These are phyloP conservation scores for Chaetodon trifascialis DNA, from an alignment of 2,113 vertebrate genomes.

Conservation along the genomic window DNA sequence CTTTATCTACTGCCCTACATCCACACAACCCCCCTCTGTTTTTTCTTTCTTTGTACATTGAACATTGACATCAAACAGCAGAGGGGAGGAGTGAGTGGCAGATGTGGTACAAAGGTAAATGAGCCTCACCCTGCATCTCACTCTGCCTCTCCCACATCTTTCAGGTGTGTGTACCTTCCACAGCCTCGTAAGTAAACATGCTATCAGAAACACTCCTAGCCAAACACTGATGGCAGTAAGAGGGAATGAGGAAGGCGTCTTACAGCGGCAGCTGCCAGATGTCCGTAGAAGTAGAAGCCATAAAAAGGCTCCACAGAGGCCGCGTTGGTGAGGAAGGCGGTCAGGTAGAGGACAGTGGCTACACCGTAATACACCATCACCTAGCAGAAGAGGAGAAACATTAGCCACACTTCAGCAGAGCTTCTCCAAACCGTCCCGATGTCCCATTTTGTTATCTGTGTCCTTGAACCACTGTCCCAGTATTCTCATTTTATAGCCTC, in stretches of 20 bases:
- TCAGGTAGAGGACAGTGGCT: constrained; percentile 87
- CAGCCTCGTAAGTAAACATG: constrained; percentile 11
- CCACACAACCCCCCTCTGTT: background rate
- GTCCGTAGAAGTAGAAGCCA: constrained; percentile 72
- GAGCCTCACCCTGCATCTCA: background rate
- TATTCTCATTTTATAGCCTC: background rate
- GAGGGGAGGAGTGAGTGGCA: background rate
- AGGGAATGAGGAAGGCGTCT: constrained; percentile 67
- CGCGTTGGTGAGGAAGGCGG: constrained; percentile 87
- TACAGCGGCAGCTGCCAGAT: constrained; percentile 87
- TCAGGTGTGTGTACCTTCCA: background rate
- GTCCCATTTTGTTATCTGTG: background rate
- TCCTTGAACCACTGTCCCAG: background rate
- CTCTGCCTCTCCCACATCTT: background rate
- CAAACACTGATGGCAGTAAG: background rate
- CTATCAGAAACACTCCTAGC: background rate
- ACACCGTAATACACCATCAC: constrained; percentile 84
- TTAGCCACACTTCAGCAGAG: background rate
- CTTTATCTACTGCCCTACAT: background rate
- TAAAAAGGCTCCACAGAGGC: constrained; percentile 60
- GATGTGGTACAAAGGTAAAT: constrained; percentile 11
- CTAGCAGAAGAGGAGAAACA: constrained; percentile 73
- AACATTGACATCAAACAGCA: background rate
- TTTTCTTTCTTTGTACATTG: background rate
- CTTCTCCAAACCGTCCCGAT: background rate